Conservation (phyloP, 1,140 invertebrate species). For the Scaptomyza pallida region DNA sequence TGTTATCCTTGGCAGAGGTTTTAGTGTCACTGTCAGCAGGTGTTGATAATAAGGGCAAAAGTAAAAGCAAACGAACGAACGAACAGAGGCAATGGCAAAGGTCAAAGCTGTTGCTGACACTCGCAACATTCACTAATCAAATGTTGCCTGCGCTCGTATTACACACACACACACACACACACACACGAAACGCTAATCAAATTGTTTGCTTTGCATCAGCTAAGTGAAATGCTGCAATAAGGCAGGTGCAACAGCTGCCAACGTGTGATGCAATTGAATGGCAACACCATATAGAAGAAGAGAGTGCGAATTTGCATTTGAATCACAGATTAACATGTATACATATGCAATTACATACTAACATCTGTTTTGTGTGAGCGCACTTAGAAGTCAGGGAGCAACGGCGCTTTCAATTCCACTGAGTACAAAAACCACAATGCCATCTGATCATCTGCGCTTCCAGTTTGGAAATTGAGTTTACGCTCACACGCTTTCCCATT, state of each 20-base stretch:
- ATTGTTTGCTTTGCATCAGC: constrained; percentile 26
- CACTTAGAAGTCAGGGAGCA: neutral
- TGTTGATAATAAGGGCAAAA: constrained; percentile 63
- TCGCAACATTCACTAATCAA: constrained; percentile 50
- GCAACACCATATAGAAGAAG: neutral
- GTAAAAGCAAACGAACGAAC: neutral
- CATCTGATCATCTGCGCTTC: neutral
- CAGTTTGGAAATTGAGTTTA: constrained; percentile 8
- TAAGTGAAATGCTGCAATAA: neutral
- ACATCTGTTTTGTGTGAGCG: neutral
- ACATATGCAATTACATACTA: constrained; percentile 1
- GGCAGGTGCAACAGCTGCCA: neutral
- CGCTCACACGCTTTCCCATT: neutral
- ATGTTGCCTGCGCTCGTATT: constrained; percentile 19
- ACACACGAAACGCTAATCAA: constrained; percentile 30
- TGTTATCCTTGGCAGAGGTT: constrained; percentile 63
- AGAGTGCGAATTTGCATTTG: constrained; percentile 4
- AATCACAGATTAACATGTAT: neutral
- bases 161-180: constrained; percentile 1
- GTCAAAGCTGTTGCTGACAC: constrained; percentile 37
- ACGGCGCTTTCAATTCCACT: neutral
- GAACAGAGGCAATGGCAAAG: constrained; percentile 29
- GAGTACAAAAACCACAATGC: neutral
- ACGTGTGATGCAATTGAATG: neutral
- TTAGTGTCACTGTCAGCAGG: constrained; percentile 77